Percentiles rank a stretch among this genome's conserved stretches.
Conservation (phyloP, 2,113 vertebrate genomes). For the Microcebus jonahi region DNA sequence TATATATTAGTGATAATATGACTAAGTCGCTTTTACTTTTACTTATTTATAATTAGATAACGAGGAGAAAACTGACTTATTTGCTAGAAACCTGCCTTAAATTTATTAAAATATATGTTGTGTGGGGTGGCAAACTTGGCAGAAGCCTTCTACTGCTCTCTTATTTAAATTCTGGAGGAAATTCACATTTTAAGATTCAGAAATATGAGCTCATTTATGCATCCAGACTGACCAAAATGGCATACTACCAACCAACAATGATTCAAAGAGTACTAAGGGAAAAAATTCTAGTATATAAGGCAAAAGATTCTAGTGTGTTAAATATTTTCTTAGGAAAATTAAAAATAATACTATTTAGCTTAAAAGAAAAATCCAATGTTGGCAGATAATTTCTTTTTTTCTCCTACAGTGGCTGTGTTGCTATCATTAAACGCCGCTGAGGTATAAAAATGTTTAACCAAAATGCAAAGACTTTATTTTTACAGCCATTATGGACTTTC, state of each 20-base stretch:
- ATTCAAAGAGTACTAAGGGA: not conserved
- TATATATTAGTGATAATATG: not conserved
- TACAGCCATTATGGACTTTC: not conserved
- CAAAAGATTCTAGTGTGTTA: not conserved
- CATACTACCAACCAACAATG: not conserved
- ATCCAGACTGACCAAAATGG: not conserved
- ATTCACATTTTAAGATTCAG: not conserved
- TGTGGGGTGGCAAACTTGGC: not conserved
- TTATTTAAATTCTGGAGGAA: not conserved
- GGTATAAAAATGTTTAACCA: not conserved
- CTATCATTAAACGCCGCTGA: not conserved
- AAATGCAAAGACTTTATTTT: constrained; percentile 36
- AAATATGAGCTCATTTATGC: not conserved
- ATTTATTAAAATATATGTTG: not conserved
- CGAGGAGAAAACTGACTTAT: not conserved
- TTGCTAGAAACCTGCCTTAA: not conserved
- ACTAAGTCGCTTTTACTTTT: not conserved
- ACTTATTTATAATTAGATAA: not conserved
- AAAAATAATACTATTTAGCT: not conserved
- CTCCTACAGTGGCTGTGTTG: not conserved
- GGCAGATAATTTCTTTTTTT: not conserved
- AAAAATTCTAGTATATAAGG: not conserved
- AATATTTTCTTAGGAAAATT: constrained; percentile 1
- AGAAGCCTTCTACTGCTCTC: not conserved
- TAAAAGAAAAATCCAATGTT: not conserved